Conservation (phyloP, 2,888 invertebrate genomes). For the Podabrus alpinus region DNA sequence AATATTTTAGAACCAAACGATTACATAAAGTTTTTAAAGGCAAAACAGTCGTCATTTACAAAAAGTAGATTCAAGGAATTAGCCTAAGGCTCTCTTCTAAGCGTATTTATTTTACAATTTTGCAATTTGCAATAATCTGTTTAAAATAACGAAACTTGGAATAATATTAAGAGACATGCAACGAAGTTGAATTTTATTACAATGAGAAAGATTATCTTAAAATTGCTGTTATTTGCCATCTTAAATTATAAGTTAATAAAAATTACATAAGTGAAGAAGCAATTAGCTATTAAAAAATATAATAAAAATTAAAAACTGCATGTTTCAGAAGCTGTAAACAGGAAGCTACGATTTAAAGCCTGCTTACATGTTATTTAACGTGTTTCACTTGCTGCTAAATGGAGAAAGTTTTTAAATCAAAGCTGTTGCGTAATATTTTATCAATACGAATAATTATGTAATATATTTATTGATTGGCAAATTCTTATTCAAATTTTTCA, state of each 20-base stretch:
- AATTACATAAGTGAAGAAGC: not conserved
- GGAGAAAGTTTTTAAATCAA: slow-evolving; percentile 1
- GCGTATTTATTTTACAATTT: not conserved
- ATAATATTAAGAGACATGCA: not conserved
- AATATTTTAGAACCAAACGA: no score
- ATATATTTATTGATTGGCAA: not conserved
- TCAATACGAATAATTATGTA: not conserved
- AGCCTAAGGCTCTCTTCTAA: not conserved
- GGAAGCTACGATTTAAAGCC: not conserved
- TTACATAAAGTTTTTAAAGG: no score
- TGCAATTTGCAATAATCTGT: not conserved
- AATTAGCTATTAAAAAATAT: not conserved
- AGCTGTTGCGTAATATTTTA: not conserved
- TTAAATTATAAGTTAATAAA: not conserved
- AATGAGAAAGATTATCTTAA: not conserved
- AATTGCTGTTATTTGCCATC: not conserved
- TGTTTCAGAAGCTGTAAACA: slow-evolving; percentile 1
- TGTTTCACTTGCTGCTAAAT: not conserved
- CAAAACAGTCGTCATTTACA: no score
- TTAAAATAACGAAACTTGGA: not conserved
- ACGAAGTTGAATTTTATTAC: not conserved
- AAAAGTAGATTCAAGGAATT: not conserved
- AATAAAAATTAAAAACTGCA: not conserved
- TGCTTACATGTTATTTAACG: not conserved
- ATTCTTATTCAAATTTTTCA: not conserved